These are phyloP conservation scores for Elephas maximus DNA, from an alignment of 2,113 vertebrate genomes.

Conservation along the genomic window DNA sequence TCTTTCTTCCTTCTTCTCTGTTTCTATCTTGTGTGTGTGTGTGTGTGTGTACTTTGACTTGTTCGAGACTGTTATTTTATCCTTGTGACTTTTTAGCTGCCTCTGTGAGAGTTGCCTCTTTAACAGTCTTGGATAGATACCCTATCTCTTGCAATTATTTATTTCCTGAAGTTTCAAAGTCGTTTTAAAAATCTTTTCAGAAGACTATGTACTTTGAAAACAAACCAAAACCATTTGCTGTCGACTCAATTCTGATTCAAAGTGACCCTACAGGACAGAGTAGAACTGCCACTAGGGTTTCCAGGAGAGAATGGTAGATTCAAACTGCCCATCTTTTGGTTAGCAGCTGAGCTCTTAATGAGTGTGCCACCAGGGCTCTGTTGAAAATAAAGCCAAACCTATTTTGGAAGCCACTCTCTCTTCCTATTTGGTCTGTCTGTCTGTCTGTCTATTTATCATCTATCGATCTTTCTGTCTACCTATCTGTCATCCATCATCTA, in stretches of 20 bases:
- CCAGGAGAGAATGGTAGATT: too few species aligned
- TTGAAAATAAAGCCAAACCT: background rate
- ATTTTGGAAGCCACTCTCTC: background rate
- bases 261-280: too few species aligned
- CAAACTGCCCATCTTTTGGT: too few species aligned
- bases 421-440: background rate
- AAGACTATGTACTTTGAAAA: conserved; percentile 6
- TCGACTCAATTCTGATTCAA: too few species aligned
- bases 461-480: too few species aligned
- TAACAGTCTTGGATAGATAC: background rate
- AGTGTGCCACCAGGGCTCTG: too few species aligned
- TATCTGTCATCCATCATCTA: too few species aligned
- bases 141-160: background rate
- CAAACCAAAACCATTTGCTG: background rate
- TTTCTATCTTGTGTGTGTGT: background rate
- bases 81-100: background rate
- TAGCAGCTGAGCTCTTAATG: too few species aligned
- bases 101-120: background rate
- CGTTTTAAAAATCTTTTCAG: background rate
- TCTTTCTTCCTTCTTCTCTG: background rate
- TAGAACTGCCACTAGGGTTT: too few species aligned
- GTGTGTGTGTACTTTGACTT: background rate
- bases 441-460: too few species aligned
- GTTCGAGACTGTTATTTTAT: background rate
- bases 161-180: conserved; percentile 24